phyloP scores from a whole-genome alignment of 2,797 vertebrate species.

The Mergus octosetaceus region DNA sequence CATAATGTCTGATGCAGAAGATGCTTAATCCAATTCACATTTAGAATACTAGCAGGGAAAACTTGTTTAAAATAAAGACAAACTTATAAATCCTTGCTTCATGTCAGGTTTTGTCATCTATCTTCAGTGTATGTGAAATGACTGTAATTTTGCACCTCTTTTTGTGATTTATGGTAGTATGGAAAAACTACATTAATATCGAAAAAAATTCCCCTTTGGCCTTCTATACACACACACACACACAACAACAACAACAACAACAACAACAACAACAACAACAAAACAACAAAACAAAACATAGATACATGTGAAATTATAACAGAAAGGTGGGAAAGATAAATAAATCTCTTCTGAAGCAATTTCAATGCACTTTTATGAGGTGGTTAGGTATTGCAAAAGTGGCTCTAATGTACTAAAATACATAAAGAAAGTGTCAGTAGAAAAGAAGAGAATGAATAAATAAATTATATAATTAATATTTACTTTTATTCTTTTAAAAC shows the following conservation, averaged over 20 bases:
- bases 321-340: background rate
- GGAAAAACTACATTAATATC: background rate
- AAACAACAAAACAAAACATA: background rate
- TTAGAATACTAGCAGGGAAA: background rate
- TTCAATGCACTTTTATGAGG: background rate
- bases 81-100: background rate
- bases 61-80: background rate
- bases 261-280: no score
- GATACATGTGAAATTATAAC: background rate
- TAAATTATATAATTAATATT: background rate
- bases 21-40: background rate
- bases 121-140: background rate
- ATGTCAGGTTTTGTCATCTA: background rate
- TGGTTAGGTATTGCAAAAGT: background rate
- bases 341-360: background rate
- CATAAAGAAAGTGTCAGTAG: background rate
- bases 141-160: background rate
- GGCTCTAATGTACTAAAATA: background rate
- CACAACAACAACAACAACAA: no score
- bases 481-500: background rate
- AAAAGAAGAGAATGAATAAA: background rate
- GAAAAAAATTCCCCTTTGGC: background rate
- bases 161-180: background rate
- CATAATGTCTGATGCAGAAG: background rate
- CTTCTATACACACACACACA: background rate